Evolutionary conservation across 23 tunicate genomes (phyloP), one percentile per base, ranked within the genome.

Genomic region (Oikopleura vanhoeffeni): DNA sequence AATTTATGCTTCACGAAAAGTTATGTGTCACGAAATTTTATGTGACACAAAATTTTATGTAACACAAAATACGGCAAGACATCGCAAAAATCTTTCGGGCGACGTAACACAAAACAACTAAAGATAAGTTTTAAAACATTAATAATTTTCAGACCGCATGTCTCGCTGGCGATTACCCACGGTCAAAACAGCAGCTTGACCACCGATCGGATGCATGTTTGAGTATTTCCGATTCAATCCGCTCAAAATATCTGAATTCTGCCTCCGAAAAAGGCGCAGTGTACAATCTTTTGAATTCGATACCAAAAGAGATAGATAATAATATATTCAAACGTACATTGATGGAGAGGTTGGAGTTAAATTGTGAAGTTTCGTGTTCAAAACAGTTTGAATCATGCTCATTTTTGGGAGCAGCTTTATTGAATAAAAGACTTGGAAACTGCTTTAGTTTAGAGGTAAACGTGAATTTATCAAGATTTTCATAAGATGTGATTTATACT

Each of bases 121-220:
- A n/a, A n/a, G n/a, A n/a, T n/a, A n/a, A n/a, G n/a, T n/a, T n/a
- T n/a, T n/a, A n/a, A n/a, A n/a, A n/a, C n/a, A n/a, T n/a, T n/a
- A 49, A 49, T 49, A 24, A 18, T 18, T 24, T 71, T 24, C 3
- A 71, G 79, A 71, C 2, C 27, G 27, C 79, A 18, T 71, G 79
- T 30, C 2, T 71, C 4, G 79, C 79, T 71, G 79, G 79, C 34
- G 79, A 71, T 13, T 71, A 71, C 35, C 79, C 79, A 2, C 79
- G 79, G 79, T 71, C 27, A 71, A 71, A 71, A 38, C 79, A 71
- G 79, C 79, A 71, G 35, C 79, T 18, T 38, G 79, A 71, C 38
- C 2, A 13, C 38, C 27, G 35, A 71, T 71, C 79, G 36, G 79
- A 71, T 18, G 79, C 79, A 3, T 71, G 79, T 32, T 2, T 71